phyloP scores from a whole-genome alignment of 2,113 vertebrate species.

The Elephas maximus region DNA sequence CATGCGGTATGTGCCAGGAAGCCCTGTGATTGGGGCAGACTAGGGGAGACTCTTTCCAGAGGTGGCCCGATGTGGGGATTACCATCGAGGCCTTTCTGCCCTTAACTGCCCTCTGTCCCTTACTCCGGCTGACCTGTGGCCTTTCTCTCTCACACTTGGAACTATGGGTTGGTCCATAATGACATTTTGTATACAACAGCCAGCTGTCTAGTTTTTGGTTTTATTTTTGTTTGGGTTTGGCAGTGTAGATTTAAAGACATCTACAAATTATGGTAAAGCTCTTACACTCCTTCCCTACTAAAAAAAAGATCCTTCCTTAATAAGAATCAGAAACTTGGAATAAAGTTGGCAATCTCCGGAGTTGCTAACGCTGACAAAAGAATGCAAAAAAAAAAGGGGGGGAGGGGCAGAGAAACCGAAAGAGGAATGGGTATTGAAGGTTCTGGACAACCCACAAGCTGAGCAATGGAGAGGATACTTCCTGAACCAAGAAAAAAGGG shows the following conservation, averaged over 20 bases:
- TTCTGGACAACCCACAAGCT: neutral
- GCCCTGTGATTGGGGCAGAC: neutral
- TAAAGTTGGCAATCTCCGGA: neutral
- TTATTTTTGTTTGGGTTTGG: neutral
- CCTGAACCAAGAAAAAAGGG: neutral
- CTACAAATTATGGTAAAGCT: neutral
- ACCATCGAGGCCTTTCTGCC: neutral
- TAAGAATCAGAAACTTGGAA: neutral
- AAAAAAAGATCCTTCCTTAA: neutral
- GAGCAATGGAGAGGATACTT: neutral
- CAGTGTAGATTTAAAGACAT: neutral
- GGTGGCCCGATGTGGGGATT: neutral
- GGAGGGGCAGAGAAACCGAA: neutral
- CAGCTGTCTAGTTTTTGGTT: neutral
- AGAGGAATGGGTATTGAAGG: neutral
- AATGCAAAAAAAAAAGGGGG: neutral
- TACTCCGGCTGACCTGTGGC: neutral
- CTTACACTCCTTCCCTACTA: neutral
- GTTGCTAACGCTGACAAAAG: neutral
- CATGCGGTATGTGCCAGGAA: neutral
- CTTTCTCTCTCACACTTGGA: neutral
- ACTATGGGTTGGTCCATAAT: neutral
- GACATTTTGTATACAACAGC: neutral
- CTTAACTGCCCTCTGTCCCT: neutral
- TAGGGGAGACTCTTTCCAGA: neutral